phyloP scores from a whole-genome alignment of 2,797 vertebrate species.

The Phoebastria nigripes region DNA sequence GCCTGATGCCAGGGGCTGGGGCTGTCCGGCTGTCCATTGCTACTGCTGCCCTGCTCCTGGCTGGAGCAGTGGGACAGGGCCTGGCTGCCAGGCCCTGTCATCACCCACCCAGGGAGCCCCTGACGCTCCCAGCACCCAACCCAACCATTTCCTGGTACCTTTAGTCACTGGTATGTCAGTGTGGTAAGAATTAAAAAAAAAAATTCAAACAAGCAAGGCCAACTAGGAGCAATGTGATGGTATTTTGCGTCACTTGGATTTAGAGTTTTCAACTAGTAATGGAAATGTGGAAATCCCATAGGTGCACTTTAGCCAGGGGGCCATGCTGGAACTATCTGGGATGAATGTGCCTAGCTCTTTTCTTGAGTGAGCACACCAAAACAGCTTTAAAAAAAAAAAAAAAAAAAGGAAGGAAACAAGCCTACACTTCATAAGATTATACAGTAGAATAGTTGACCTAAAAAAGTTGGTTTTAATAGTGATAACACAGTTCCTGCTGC shows the following conservation, averaged over 20 bases:
- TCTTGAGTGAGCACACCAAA: background rate
- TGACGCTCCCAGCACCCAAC: accelerated
- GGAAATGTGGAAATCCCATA: background rate
- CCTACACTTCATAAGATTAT: background rate
- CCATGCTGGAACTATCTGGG: background rate
- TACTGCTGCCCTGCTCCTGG: background rate
- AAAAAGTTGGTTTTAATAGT: background rate
- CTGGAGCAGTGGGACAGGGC: background rate
- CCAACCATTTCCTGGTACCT: background rate
- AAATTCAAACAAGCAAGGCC: background rate
- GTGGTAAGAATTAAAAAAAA: background rate
- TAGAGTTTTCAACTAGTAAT: background rate
- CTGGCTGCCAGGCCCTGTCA: background rate
- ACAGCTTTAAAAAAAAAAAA: background rate
- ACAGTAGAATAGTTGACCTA: background rate
- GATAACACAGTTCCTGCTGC: background rate
- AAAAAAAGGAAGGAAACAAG: background rate
- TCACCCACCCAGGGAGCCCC: background rate
- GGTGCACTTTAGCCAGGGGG: background rate
- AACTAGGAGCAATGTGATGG: background rate
- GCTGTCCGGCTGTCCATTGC: too few species aligned
- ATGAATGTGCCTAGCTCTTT: background rate
- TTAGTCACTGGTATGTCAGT: background rate
- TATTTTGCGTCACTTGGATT: background rate
- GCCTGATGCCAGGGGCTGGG: accelerated